These are phyloP conservation scores for Aurelia coerulea DNA, from an alignment of 30 jellyfish, hydroid and myxozoan species.

Conservation along the genomic window DNA sequence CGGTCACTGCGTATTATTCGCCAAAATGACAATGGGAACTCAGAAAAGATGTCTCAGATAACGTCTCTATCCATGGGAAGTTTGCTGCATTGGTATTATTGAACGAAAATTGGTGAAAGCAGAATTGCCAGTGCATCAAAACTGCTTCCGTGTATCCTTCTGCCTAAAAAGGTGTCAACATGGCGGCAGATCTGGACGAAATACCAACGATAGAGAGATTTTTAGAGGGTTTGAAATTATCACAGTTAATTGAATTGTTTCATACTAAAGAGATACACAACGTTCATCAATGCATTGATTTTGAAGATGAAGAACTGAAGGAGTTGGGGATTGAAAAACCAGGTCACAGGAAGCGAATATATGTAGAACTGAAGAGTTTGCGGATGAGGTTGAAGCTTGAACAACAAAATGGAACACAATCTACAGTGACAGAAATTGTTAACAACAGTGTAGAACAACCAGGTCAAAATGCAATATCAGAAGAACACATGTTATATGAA, in stretches of 20 bases:
- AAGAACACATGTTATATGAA: not conserved
- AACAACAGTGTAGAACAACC: too few relatives aligned
- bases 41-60: too few relatives aligned
- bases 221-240: conserved; percentile 54
- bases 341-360: conserved; percentile 84
- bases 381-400: conserved; percentile 28
- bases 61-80: too few relatives aligned
- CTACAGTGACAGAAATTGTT: not conserved
- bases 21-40: too few relatives aligned
- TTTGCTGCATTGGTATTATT: too few relatives aligned
- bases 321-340: conserved; percentile 76
- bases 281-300: conserved; percentile 21
- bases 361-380: conserved; percentile 54
- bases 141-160: conserved; percentile 53
- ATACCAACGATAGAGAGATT: conserved; percentile 57
- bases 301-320: conserved; percentile 56
- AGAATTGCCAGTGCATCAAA: not conserved
- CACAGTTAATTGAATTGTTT: conserved; percentile 34
- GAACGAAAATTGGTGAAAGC: not conserved
- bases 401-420: not conserved
- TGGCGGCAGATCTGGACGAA: not conserved
- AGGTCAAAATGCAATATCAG: not conserved
- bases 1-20: too few relatives aligned
- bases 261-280: conserved; percentile 7
- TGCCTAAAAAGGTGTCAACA: not conserved